A percentile compares a stretch with the other conserved stretches of the same genome.
These are phyloP conservation scores for Megalops cyprinoides DNA, from an alignment of 2,797 vertebrate species.

Conservation along the genomic window DNA sequence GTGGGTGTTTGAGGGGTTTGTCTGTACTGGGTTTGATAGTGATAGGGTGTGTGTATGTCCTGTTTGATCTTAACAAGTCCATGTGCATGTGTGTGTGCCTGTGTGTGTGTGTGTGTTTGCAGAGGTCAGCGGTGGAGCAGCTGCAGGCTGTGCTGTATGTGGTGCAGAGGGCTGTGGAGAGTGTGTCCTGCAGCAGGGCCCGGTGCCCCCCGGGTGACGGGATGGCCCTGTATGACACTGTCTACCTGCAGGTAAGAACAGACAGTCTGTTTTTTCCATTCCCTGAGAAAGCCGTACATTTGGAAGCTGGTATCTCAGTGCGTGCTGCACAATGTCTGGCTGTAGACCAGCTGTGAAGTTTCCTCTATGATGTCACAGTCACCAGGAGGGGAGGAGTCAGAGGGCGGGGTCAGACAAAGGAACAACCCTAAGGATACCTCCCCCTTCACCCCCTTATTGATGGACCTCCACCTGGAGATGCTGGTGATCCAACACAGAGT, in stretches of 20 bases:
- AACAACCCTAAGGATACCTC: slow-evolving; percentile 32
- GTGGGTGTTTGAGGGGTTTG: too few relatives aligned
- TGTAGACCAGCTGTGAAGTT: neutral
- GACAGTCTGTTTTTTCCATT: too few relatives aligned
- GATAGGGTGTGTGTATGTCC: neutral
- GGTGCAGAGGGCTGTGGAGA: slow-evolving; percentile 72
- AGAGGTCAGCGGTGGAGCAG: slow-evolving; percentile 73
- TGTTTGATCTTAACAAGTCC: neutral
- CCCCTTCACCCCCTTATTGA: slow-evolving; percentile 59
- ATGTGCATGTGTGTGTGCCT: neutral
- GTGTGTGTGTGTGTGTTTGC: slow-evolving; percentile 31
- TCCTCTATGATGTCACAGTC: slow-evolving; percentile 23
- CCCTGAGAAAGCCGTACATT: too few relatives aligned
- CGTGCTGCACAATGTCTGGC: neutral
- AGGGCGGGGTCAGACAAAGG: slow-evolving; percentile 15
- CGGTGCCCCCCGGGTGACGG: slow-evolving; percentile 57
- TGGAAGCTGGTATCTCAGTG: too few relatives aligned
- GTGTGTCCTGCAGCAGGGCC: slow-evolving; percentile 64
- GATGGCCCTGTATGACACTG: slow-evolving; percentile 73
- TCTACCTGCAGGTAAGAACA: slow-evolving; percentile 75
- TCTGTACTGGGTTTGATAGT: neutral
- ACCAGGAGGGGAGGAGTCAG: slow-evolving; percentile 36
- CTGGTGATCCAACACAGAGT: slow-evolving; percentile 81
- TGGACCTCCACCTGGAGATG: slow-evolving; percentile 87
- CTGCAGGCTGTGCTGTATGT: slow-evolving; percentile 75